phyloP scores from a whole-genome alignment of 2,797 vertebrate species.

The Chromis chromis region DNA sequence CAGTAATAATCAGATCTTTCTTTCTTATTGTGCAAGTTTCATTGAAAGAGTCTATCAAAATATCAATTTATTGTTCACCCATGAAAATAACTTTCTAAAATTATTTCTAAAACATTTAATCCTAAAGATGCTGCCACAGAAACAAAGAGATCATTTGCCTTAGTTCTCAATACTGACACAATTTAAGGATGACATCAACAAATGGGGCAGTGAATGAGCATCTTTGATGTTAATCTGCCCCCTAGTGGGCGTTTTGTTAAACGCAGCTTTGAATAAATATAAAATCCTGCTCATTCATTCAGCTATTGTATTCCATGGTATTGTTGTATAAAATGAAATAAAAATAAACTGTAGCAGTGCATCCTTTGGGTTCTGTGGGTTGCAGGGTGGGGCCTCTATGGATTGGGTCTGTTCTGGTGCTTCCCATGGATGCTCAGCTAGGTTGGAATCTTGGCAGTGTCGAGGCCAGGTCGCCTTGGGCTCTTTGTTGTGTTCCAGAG shows the following conservation, averaged over 20 bases:
- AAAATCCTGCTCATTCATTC: not conserved
- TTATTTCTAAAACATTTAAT: not conserved
- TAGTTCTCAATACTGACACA: not conserved
- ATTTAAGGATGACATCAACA: not conserved
- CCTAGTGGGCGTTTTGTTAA: conserved; percentile 29
- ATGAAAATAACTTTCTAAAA: not conserved
- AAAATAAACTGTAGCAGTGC: not conserved
- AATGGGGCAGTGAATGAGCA: not conserved
- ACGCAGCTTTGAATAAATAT: not conserved
- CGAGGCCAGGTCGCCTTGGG: no score
- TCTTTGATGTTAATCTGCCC: conserved; percentile 27
- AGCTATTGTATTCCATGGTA: not conserved
- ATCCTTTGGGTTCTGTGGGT: no score
- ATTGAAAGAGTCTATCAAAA: not conserved
- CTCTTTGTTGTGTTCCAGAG: no score
- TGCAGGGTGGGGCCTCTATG: no score
- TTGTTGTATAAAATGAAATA: not conserved
- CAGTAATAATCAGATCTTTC: not conserved
- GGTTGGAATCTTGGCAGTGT: no score
- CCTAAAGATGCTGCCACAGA: not conserved
- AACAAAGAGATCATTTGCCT: not conserved
- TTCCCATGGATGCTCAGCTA: no score
- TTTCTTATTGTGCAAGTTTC: not conserved
- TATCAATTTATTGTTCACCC: not conserved
- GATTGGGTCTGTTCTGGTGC: no score